Percentiles rank a stretch among this genome's conserved stretches.
phyloP scores from a whole-genome alignment of 37 sponge, comb jelly and placozoan species.

The Chondrosia reniformis region DNA sequence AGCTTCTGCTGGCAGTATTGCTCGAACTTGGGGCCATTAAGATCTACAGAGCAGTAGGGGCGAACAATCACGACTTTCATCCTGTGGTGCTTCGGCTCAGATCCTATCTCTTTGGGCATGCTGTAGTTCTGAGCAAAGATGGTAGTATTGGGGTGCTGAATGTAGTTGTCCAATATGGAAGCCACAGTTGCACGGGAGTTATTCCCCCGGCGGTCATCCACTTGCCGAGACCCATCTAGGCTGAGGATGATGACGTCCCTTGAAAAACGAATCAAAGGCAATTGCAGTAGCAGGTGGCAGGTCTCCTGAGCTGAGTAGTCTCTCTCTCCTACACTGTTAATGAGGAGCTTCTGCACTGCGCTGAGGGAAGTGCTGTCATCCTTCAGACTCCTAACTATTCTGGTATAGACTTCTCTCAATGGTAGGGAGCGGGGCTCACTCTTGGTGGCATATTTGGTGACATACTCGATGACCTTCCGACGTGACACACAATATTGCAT shows the following conservation, averaged over 20 bases:
- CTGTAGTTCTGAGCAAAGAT: constrained; percentile 24
- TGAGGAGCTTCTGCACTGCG: constrained; percentile 32
- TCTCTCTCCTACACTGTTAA: constrained; percentile 27
- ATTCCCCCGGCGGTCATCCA: neutral
- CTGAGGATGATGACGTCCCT: constrained; percentile 28
- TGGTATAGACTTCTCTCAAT: constrained; percentile 30
- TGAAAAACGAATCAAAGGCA: constrained; percentile 22
- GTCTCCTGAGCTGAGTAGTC: constrained; percentile 50
- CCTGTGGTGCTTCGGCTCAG: neutral
- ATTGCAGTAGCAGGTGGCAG: constrained; percentile 45
- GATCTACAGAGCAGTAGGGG: constrained; percentile 48
- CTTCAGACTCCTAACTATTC: constrained; percentile 9
- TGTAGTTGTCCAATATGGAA: constrained; percentile 22
- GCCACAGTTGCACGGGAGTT: neutral
- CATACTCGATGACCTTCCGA: constrained; percentile 28
- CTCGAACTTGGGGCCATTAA: constrained; percentile 38
- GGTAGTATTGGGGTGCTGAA: neutral
- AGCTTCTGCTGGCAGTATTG: constrained; percentile 50
- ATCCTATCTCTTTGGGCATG: constrained; percentile 20
- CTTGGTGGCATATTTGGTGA: constrained; percentile 37
- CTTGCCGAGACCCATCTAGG: constrained; percentile 34
- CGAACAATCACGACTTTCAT: constrained; percentile 22
- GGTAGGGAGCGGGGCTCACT: constrained; percentile 31
- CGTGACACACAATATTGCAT: constrained; percentile 50
- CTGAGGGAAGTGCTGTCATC: constrained; percentile 9